phyloP scores from a whole-genome alignment of 2,888 invertebrate genomes.

The Xestia rhomboidea region DNA sequence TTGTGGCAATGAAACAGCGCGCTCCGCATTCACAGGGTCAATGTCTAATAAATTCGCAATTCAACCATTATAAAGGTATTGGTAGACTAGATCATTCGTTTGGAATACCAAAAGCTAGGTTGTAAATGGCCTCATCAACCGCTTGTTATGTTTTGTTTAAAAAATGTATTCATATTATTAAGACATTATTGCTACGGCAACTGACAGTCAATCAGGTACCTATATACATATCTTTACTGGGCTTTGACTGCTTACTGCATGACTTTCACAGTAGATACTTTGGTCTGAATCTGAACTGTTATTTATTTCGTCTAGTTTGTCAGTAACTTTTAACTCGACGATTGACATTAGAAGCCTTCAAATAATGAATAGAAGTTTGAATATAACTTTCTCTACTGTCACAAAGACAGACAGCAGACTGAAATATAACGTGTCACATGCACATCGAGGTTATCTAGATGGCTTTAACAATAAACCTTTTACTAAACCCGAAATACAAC shows the following conservation, averaged over 20 bases:
- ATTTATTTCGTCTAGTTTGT: not conserved
- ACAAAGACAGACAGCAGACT: constrained; percentile 7
- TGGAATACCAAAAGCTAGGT: not conserved
- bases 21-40: constrained; percentile 44
- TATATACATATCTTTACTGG: not conserved
- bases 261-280: not conserved
- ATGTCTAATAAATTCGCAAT: constrained; percentile 56
- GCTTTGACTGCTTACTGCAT: not conserved
- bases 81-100: constrained; percentile 24
- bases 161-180: not conserved
- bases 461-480: constrained; percentile 49
- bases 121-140: not conserved
- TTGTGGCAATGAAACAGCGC: constrained; percentile 38
- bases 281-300: not conserved
- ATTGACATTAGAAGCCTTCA: constrained; percentile 7
- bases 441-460: constrained; percentile 48
- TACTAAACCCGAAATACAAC: constrained; percentile 44
- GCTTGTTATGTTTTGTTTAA: not conserved
- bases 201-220: not conserved
- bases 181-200: not conserved
- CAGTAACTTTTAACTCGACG: not conserved
- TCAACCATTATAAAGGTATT: constrained; percentile 37
- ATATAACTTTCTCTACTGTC: constrained; percentile 38
- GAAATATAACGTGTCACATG: constrained; percentile 24
- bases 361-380: constrained; percentile 18